Evolutionary conservation across 2,888 invertebrate species (phyloP).

Genomic region (Parnassius orleans): DNA sequence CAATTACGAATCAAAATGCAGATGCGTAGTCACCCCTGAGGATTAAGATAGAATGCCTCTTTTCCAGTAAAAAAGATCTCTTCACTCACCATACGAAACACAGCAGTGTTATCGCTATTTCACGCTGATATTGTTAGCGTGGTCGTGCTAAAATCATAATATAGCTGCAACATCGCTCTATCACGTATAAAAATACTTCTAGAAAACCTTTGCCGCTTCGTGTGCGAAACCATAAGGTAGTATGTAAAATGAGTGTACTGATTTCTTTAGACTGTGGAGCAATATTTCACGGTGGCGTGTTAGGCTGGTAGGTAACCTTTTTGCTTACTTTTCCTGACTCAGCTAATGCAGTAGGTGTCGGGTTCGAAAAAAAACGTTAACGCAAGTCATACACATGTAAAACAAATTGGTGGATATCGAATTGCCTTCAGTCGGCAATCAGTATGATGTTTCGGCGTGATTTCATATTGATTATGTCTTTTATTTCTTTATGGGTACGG

Average conservation of each 20-base stretch:
- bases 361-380: slow-evolving; percentile 46
- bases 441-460: slow-evolving; percentile 8
- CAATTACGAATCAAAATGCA: too few species aligned
- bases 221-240: neutral
- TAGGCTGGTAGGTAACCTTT: slow-evolving; percentile 24
- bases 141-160: too few species aligned
- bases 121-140: too few species aligned
- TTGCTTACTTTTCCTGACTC: slow-evolving; percentile 44
- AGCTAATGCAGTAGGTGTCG: slow-evolving; percentile 52
- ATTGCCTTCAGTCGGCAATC: slow-evolving; percentile 31
- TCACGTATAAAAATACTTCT: too few species aligned
- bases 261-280: slow-evolving; percentile 12
- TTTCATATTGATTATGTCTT: slow-evolving; percentile 3
- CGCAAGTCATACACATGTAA: slow-evolving; percentile 50
- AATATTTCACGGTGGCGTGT: slow-evolving; percentile 16
- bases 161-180: too few species aligned
- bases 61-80: too few species aligned
- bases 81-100: too few species aligned
- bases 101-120: too few species aligned
- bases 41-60: too few species aligned
- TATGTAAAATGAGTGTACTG: slow-evolving; percentile 3
- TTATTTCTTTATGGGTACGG: slow-evolving; percentile 6
- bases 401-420: slow-evolving; percentile 44
- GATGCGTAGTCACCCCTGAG: too few species aligned
- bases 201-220: neutral